phyloP scores from a whole-genome alignment of 30 jellyfish, hydroid and myxozoan genomes.

The Nemopilema nomurai region DNA sequence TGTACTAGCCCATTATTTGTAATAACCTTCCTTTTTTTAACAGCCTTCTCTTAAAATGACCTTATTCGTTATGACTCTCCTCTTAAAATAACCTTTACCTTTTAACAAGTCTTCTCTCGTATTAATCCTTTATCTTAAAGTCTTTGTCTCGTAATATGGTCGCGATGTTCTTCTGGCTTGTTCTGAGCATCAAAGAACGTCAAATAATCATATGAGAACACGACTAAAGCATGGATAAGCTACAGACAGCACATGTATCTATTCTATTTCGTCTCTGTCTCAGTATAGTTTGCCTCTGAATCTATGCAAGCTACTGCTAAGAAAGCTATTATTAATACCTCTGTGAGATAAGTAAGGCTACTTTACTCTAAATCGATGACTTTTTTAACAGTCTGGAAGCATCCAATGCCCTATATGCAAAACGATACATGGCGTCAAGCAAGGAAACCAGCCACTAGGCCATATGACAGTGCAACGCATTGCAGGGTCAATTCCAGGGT shows the following conservation, averaged over 20 bases:
- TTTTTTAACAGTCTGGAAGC: slow-evolving; percentile 47
- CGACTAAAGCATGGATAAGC: too few species aligned
- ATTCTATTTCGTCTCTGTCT: too few species aligned
- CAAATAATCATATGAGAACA: neutral
- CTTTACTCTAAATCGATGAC: neutral
- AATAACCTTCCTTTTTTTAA: too few species aligned
- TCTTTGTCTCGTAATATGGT: neutral
- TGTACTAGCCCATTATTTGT: too few species aligned
- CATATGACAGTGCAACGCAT: slow-evolving; percentile 40
- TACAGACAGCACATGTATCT: too few species aligned
- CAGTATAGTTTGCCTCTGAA: too few species aligned
- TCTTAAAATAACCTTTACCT: too few species aligned
- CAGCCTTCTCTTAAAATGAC: too few species aligned
- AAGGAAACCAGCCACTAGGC: slow-evolving; percentile 79
- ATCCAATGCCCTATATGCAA: slow-evolving; percentile 78
- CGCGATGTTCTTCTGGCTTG: neutral
- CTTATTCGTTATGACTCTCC: too few species aligned
- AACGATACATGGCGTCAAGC: slow-evolving; percentile 58
- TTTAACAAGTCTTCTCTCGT: too few species aligned
- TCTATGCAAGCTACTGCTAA: too few species aligned
- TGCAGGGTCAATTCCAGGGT: slow-evolving; percentile 44
- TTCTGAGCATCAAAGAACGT: neutral
- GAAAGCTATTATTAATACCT: too few species aligned
- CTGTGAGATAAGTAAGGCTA: neutral
- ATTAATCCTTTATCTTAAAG: neutral